Base-by-base conservation (phyloP, 1,140 invertebrate genomes). In the Antheraea mylitta region DNA sequence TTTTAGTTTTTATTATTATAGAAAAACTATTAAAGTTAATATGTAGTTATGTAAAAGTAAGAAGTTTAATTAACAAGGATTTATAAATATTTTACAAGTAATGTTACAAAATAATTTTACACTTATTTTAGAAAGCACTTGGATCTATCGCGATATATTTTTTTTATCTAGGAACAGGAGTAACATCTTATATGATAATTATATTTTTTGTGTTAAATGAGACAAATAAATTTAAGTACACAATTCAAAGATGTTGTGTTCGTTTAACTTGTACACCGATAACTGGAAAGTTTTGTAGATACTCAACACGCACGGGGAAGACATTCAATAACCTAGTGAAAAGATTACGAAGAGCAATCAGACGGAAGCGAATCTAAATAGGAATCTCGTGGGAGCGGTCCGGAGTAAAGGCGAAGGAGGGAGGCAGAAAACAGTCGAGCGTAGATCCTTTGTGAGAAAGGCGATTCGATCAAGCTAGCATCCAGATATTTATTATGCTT, bases 291-390 rank as follows among this genome's bases (percentile, higher is more conserved):
- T 82, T 81, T 74, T 79, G 81, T 76, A 80, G 78, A 75, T 81
- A 76, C 78, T 81, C 84, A 81, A 89, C 85, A 89, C 87, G 86
- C 85, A 86, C 86, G 80, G 83, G 77, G 82, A 88, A 89, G 87
- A 92, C 87, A 89, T 91, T 91, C 90, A 92, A 92, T 91, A 89
- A 90, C 86, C 81, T 77, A 86, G 85, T 89, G 89, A 91, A 92
- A 92, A 92, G 89, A 92, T 92, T 91, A 92, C 87, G 74, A 86
- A 90, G 89, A 90, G 90, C 90, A 91, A 92, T 92, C 90, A 92
- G 89, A 91, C 85, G 90, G 86, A 92, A 92, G 88, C 89, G 86
- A 92, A 92, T 91, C 90, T 92, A 92, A 92, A 92, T 92, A 91
- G 91, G 89, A 92, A 91, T 91, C 90, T 92, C 85, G 81, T 85